Conservation (phyloP, 2,113 vertebrate species). For the Apodemus speciosus region DNA sequence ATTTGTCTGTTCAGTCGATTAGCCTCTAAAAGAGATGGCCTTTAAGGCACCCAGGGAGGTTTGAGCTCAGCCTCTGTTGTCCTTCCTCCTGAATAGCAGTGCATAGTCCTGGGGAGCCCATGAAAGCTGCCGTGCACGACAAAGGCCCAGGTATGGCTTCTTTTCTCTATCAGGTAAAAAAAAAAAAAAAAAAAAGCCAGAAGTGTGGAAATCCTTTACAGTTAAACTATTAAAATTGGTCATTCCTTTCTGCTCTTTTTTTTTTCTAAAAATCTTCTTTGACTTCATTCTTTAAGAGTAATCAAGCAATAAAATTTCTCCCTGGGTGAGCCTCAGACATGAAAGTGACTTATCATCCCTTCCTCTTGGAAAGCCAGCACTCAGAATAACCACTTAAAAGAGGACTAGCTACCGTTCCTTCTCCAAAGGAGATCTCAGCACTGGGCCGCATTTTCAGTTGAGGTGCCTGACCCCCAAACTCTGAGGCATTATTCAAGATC, state of each 20-base stretch:
- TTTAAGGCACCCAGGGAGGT: constrained; percentile 57
- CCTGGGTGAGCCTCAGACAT: constrained; percentile 21
- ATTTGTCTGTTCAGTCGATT: constrained; percentile 55
- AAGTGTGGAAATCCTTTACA: constrained; percentile 70
- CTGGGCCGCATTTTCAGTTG: background rate
- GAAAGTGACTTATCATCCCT: constrained; percentile 32
- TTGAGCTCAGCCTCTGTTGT: constrained; percentile 32
- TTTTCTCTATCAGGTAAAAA: constrained; percentile 50
- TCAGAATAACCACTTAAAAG: constrained; percentile 65
- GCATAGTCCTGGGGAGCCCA: constrained; percentile 59
- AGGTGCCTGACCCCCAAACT: constrained; percentile 52
- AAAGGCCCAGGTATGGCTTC: constrained; percentile 65
- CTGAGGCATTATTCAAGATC: constrained; percentile 27
- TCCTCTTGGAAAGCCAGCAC: constrained; percentile 44
- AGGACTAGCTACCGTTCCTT: background rate
- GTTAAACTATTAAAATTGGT: constrained; percentile 75
- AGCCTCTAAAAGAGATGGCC: constrained; percentile 56
- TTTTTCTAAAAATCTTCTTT: constrained; percentile 56
- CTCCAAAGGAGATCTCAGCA: constrained; percentile 28
- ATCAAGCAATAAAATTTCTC: constrained; percentile 67
- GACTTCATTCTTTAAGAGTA: constrained; percentile 61
- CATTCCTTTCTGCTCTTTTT: constrained; percentile 51
- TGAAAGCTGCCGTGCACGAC: constrained; percentile 68
- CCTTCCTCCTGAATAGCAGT: constrained; percentile 58
- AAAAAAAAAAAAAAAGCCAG: constrained; percentile 59